A percentile compares a stretch with the other conserved stretches of the same genome.
Conservation (phyloP, 1,140 invertebrate genomes). For the Hyposmocoma kahamanoa region DNA sequence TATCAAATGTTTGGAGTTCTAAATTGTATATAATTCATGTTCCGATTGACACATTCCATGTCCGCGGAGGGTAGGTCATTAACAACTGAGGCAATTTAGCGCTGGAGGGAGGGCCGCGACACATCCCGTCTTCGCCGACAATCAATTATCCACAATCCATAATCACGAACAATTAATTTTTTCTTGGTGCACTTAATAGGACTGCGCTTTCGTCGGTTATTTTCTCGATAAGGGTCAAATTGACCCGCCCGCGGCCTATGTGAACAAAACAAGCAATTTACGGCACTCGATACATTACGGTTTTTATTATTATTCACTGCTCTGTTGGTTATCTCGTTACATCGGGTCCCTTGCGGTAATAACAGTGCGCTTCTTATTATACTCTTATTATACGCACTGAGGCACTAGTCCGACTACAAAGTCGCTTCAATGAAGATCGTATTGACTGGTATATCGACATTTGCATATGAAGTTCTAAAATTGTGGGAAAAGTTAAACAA, state of each 20-base stretch:
- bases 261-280: slow-evolving; percentile 53
- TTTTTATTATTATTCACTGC: slow-evolving; percentile 50
- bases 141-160: slow-evolving; percentile 57
- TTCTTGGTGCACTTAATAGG: slow-evolving; percentile 45
- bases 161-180: slow-evolving; percentile 61
- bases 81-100: slow-evolving; percentile 27
- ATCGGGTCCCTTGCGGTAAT: slow-evolving; percentile 20
- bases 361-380: slow-evolving; percentile 12
- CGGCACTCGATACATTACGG: slow-evolving; percentile 38
- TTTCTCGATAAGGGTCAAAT: slow-evolving; percentile 61
- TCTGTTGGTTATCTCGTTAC: slow-evolving; percentile 35
- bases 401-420: not conserved
- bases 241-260: slow-evolving; percentile 46
- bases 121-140: slow-evolving; percentile 32
- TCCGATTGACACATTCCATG: slow-evolving; percentile 22
- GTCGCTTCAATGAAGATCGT: not conserved
- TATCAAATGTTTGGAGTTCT: too few relatives aligned
- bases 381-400: not conserved
- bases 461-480: not conserved
- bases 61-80: slow-evolving; percentile 15
- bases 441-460: not conserved
- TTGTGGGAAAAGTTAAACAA: slow-evolving; percentile 1
- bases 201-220: slow-evolving; percentile 47
- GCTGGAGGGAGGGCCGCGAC: slow-evolving; percentile 23
- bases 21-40: too few relatives aligned